Base-by-base conservation (phyloP, 2,888 invertebrate species). In the Serrognathus titanus region DNA sequence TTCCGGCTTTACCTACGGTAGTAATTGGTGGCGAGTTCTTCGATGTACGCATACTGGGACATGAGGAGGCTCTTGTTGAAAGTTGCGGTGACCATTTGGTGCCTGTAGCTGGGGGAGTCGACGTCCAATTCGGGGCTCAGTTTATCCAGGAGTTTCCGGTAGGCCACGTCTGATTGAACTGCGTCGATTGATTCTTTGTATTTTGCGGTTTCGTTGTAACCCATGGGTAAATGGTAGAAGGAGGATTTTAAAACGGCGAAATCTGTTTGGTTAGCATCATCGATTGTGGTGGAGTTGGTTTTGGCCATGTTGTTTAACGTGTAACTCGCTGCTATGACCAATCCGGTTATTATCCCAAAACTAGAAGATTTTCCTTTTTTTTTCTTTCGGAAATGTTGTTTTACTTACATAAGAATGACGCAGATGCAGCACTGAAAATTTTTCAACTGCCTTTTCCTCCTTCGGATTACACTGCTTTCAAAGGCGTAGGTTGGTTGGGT, bases 371-470 rank as follows among this genome's bases (percentile, higher is more conserved):
- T 16, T 16, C 3, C 2, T 16, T 16, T 16, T 3, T 16, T 16
- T 16, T 67, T 2, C 10, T n/a, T 24, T 48, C 5, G 43, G 45
- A 45, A 35, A 16, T 6, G 35, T 20, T 11, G n/a, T 31, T 40
- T 48, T 61, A 84, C 89, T 87, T 76, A 92, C 91, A 90, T 74
- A 55, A 90, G 75, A 8, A 82, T 79, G 3, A 85, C 80, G 67
- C 88, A 88, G 45, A 90, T 77, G 63, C 86, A 88, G 71, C 89
- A 90, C 67, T 90, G 89, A 68, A 88, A 85, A 68, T 82, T 82
- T 48, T 80, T 76, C 39, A 84, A 71, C 8, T 81, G 72, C 58
- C 78, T 78, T 71, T 81, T 81, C 67, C 83, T 80, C 60, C 75
- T 73, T 20, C 80, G 74, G 1, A 78, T 66, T n/a, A 82, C 62